Percentiles rank a stretch among this genome's conserved stretches.
Evolutionary conservation across 2,113 vertebrate species (phyloP).

Genomic region (Brienomyrus longianalis): DNA sequence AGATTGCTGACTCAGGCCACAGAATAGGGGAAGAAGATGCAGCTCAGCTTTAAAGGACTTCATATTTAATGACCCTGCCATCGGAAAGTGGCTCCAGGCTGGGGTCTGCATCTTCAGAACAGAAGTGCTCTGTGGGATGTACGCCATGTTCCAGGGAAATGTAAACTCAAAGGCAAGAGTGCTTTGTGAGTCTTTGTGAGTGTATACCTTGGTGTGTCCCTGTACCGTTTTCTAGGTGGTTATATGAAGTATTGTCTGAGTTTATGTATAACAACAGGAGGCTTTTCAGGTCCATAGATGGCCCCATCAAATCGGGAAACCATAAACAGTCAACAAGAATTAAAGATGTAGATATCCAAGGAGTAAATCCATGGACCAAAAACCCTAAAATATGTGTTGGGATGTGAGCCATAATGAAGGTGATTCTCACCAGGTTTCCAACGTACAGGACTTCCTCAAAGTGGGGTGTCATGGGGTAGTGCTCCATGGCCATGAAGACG

Average conservation of each 20-base stretch:
- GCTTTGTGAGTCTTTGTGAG: background rate
- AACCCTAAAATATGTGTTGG: background rate
- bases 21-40: background rate
- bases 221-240: background rate
- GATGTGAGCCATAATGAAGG: background rate
- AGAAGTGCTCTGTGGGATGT: constrained; percentile 10
- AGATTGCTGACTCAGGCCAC: constrained; percentile 6
- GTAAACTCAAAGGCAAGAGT: background rate
- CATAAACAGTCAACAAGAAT: background rate
- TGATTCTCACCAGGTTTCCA: constrained; percentile 83
- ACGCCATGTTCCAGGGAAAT: background rate
- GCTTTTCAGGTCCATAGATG: background rate
- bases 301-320: background rate
- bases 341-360: background rate
- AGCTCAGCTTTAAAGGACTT: background rate
- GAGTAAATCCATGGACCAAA: background rate
- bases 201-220: background rate
- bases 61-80: constrained; percentile 14
- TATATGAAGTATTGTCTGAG: background rate
- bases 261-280: background rate
- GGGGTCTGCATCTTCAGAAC: background rate
- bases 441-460: constrained; percentile 76
- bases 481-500: constrained; percentile 98
- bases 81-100: background rate
- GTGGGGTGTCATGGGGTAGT: constrained; percentile 82